Conservation (phyloP, 2,888 invertebrate species). For the Sesamia inferens region DNA sequence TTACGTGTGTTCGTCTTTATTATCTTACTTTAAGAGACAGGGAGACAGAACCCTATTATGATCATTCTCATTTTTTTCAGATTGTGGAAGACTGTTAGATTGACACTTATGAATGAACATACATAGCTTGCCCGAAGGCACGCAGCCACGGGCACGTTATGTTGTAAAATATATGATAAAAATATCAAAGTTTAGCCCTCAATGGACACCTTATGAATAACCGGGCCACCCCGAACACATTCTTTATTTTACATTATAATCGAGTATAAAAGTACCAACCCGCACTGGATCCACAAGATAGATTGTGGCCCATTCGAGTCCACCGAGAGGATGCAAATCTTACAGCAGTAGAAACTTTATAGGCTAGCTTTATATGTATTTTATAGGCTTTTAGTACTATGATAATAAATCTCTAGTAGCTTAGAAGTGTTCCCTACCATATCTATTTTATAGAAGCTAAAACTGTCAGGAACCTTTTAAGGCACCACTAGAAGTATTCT, state of each 20-base stretch:
- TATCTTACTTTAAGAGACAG: slow-evolving; percentile 25
- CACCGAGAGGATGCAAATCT: background rate
- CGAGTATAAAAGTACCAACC: no score
- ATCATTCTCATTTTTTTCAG: background rate
- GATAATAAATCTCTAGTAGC: background rate
- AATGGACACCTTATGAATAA: no score
- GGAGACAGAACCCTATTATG: background rate
- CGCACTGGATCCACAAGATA: no score
- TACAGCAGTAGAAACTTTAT: background rate
- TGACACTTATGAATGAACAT: no score
- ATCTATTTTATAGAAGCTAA: slow-evolving; percentile 3
- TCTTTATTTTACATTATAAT: no score
- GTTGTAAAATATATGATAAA: no score
- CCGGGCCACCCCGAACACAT: no score
- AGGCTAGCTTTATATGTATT: background rate
- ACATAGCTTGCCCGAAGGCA: no score
- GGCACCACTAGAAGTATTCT: slow-evolving; percentile 11
- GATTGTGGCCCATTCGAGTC: background rate
- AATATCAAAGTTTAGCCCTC: no score
- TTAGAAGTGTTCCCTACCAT: background rate
- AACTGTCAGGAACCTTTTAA: slow-evolving; percentile 5
- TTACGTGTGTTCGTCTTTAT: slow-evolving; percentile 47
- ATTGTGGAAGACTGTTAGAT: no score
- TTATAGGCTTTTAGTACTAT: no score
- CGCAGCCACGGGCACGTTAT: no score